A percentile compares a stretch with the other conserved stretches of the same genome.
Evolutionary conservation across 2,113 vertebrate species (phyloP).

Genomic region (Uria aalge): DNA sequence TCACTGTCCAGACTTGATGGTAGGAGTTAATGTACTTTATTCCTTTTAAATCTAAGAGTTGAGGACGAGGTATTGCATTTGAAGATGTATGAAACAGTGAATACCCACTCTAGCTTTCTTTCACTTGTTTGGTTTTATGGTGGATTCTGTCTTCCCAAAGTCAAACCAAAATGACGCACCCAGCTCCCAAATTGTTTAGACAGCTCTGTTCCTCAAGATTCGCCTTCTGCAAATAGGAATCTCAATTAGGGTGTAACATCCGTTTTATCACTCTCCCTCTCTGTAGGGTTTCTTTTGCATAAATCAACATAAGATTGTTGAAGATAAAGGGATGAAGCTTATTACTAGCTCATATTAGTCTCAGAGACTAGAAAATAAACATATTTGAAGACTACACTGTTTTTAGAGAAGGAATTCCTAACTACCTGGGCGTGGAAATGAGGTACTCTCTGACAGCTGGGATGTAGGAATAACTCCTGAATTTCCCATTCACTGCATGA

Average conservation of each 20-base stretch:
- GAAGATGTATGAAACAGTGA: background rate
- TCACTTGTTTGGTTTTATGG: background rate
- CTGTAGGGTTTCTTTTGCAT: background rate
- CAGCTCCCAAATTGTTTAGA: background rate
- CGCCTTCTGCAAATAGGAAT: background rate
- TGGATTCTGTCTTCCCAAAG: background rate
- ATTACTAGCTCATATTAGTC: background rate
- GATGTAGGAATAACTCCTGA: background rate
- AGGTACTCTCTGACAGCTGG: background rate
- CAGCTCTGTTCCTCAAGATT: background rate
- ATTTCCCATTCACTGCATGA: background rate
- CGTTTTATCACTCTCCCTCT: background rate
- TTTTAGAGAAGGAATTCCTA: background rate
- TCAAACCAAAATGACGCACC: background rate
- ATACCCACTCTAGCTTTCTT: background rate
- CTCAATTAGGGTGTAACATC: background rate
- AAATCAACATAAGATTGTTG: background rate
- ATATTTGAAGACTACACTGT: background rate
- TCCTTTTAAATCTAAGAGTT: background rate
- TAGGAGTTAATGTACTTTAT: background rate
- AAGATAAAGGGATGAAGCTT: background rate
- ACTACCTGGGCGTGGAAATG: background rate
- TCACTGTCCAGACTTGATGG: background rate
- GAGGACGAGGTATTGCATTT: background rate
- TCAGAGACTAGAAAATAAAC: background rate